phyloP scores from a whole-genome alignment of 2,888 invertebrate genomes.

The Tholera decimalis region DNA sequence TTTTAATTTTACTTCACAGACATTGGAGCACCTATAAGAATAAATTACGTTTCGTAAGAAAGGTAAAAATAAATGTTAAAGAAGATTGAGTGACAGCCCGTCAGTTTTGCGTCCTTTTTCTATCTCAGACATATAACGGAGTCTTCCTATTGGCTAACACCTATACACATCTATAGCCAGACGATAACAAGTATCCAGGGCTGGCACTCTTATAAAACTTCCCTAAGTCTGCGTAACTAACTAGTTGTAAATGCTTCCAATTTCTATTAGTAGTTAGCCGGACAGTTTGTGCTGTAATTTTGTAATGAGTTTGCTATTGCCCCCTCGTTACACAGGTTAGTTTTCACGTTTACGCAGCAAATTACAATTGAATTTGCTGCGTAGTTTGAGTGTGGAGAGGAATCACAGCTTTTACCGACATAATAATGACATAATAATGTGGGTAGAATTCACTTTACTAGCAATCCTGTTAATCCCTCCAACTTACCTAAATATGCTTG shows the following conservation, averaged over 20 bases:
- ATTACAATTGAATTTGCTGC: constrained; percentile 31
- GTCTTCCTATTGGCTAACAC: constrained; percentile 9
- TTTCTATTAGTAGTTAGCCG: constrained; percentile 57
- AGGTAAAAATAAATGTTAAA: constrained; percentile 32
- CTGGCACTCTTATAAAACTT: constrained; percentile 34
- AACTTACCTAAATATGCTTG: too few species aligned
- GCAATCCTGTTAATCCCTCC: too few species aligned
- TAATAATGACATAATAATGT: background rate
- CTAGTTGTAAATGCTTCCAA: constrained; percentile 55
- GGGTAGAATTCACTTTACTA: background rate
- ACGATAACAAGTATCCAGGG: constrained; percentile 27
- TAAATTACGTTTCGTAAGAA: constrained; percentile 40
- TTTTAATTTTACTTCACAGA: constrained; percentile 32
- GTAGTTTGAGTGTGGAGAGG: constrained; percentile 23
- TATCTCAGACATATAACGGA: constrained; percentile 25
- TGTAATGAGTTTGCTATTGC: constrained; percentile 56
- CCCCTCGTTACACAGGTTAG: constrained; percentile 38
- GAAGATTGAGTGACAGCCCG: constrained; percentile 43
- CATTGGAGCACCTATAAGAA: constrained; percentile 33
- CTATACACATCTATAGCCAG: constrained; percentile 6
- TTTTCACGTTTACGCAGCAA: constrained; percentile 50
- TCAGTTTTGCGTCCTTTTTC: constrained; percentile 17
- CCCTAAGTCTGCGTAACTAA: constrained; percentile 43
- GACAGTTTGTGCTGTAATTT: constrained; percentile 48
- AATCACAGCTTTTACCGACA: constrained; percentile 3